These are phyloP conservation scores for Mustelus asterias DNA, from an alignment of 2,113 vertebrate genomes.

Conservation along the genomic window DNA sequence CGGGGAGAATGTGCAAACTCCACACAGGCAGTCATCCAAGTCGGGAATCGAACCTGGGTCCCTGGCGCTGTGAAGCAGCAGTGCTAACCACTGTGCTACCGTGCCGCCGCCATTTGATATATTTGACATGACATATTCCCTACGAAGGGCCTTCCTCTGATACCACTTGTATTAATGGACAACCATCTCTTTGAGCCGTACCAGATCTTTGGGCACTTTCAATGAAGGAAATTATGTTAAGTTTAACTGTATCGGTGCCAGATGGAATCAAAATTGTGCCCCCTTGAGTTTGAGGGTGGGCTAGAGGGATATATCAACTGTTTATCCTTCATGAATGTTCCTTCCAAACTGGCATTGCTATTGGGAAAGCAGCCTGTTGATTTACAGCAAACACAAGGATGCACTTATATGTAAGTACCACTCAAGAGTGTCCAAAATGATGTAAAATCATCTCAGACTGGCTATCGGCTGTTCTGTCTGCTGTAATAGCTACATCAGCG, in stretches of 20 bases:
- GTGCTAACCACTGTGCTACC: no score
- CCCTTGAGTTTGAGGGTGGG: background rate
- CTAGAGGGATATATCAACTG: background rate
- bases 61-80: no score
- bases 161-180: background rate
- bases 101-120: no score
- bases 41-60: no score
- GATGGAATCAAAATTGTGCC: background rate
- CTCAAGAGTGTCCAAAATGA: background rate
- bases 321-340: background rate
- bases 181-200: background rate
- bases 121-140: background rate
- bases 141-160: background rate
- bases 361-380: background rate
- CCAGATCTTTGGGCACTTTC: background rate
- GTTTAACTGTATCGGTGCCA: background rate
- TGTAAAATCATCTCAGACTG: conserved; percentile 4
- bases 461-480: background rate
- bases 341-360: background rate
- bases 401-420: background rate
- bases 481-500: background rate
- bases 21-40: no score
- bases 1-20: no score
- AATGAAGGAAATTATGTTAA: background rate
- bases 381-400: background rate